Base-by-base conservation (phyloP, 1,140 invertebrate genomes). In the Aphaenogaster ashmeadi region DNA sequence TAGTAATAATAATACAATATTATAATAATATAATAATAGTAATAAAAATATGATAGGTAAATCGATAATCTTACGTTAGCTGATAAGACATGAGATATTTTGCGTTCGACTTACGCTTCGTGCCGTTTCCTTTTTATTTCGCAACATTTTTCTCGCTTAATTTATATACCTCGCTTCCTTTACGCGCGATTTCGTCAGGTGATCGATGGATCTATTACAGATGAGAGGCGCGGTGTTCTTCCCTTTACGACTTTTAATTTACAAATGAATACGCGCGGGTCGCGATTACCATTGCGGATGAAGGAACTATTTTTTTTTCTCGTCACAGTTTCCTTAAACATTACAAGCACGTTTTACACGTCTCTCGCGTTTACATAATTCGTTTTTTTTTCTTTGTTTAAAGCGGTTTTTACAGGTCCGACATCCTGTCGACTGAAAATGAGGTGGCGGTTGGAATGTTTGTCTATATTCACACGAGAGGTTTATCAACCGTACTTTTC, bases 61-160 rank as follows among this genome's bases (percentile, higher is more conserved):
- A 74, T 74, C 18, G 54, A 92, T 91, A 90, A 90, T 87, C 86
- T 90, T 84, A 91, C 91, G 81, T 92, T 93, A 93, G 79, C 87
- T 92, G 87, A 93, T 94, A 94, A 93, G 94, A 94, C 92, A 94
- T 94, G 90, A 94, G 89, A 93, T 88, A 93, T 94, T 92, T 94
- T 93, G 90, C 90, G 84, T 92, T 94, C 89, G 84, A 92, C 75
- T 92, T 94, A 93, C 88, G 85, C 92, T 93, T 94, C 89, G 67
- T 88, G 88, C 87, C 79, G 80, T 83, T 89, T 67, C 11, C 18
- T 58, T 78, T 89, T 27, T 27, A 27, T 27, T 88, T 90, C 66
- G 21, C 41, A 69, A 69, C 67, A 75, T 84, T 90, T 91, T 88
- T 79, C 87, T 91, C 84, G 69, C 60, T 67, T 90, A 62, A 80